Evolutionary conservation across 2,888 invertebrate genomes (phyloP).

Genomic region (Hyles lineata): DNA sequence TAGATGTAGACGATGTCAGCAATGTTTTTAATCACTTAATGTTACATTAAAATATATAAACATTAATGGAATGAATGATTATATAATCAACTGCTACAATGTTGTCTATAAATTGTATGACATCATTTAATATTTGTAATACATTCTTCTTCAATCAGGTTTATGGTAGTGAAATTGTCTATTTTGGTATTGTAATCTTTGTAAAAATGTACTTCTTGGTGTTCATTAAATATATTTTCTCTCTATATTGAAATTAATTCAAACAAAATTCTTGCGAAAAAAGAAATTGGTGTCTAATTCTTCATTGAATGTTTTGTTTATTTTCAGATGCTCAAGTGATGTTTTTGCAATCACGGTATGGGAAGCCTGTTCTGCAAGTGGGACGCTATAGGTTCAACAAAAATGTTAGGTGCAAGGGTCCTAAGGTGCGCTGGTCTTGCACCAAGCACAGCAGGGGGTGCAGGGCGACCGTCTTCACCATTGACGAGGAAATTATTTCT

Average conservation of each 20-base stretch:
- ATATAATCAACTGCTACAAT: no score
- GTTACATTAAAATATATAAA: no score
- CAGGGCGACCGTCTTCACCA: conserved; percentile 46
- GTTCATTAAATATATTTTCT: not conserved
- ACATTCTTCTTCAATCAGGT: no score
- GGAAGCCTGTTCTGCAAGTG: conserved; percentile 42
- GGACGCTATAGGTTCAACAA: conserved; percentile 42
- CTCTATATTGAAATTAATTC: not conserved
- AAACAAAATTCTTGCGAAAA: no score
- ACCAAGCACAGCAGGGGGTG: conserved; percentile 44
- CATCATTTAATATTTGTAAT: no score
- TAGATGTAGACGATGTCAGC: no score
- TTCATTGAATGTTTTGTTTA: not conserved
- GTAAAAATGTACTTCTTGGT: not conserved
- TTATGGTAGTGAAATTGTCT: not conserved
- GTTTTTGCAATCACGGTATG: conserved; percentile 38
- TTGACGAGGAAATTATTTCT: conserved; percentile 42
- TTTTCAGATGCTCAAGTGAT: conserved; percentile 8
- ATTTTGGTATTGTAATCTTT: not conserved
- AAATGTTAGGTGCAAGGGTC: conserved; percentile 38
- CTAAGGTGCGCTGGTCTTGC: conserved; percentile 49
- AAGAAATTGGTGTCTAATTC: no score
- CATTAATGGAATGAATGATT: no score
- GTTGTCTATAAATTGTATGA: no score
- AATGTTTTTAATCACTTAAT: no score